phyloP scores from a whole-genome alignment of 2,888 invertebrate species.

The Drosophila pegasa region DNA sequence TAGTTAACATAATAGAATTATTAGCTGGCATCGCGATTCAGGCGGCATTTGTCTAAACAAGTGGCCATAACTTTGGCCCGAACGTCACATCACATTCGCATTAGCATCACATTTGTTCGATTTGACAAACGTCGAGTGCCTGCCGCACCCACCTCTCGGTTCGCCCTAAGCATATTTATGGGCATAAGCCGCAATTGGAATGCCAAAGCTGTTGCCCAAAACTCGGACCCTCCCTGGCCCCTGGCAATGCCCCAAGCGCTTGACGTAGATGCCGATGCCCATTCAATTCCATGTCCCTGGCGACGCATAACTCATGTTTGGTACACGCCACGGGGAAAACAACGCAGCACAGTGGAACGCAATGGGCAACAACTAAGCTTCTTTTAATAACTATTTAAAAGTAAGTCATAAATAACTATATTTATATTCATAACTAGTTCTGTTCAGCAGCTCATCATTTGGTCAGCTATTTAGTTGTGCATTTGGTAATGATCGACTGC shows the following conservation, averaged over 20 bases:
- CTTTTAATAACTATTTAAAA: neutral
- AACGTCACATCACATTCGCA: constrained; percentile 40
- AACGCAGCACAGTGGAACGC: constrained; percentile 29
- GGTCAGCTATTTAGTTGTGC: neutral
- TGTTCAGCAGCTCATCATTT: neutral
- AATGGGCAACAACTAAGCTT: neutral
- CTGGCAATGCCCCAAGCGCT: constrained; percentile 34
- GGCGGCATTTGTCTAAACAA: constrained; percentile 26
- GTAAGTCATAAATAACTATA: neutral
- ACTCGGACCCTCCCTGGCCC: constrained; percentile 14
- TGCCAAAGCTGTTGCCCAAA: constrained; percentile 50
- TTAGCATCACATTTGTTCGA: constrained; percentile 42
- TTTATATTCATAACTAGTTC: neutral
- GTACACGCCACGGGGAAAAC: constrained; percentile 14
- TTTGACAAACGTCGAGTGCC: constrained; percentile 29
- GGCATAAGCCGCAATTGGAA: constrained; percentile 66
- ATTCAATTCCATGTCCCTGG: constrained; percentile 31
- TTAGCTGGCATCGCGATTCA: constrained; percentile 41
- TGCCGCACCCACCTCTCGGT: neutral
- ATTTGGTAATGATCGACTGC: neutral
- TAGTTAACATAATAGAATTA: constrained; percentile 43
- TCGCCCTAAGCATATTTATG: constrained; percentile 53
- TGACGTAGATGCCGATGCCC: constrained; percentile 29
- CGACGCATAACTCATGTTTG: constrained; percentile 67
- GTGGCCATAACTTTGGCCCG: constrained; percentile 30